phyloP scores from a whole-genome alignment of 2,113 vertebrate genomes.

The Psilopogon haemacephalus region DNA sequence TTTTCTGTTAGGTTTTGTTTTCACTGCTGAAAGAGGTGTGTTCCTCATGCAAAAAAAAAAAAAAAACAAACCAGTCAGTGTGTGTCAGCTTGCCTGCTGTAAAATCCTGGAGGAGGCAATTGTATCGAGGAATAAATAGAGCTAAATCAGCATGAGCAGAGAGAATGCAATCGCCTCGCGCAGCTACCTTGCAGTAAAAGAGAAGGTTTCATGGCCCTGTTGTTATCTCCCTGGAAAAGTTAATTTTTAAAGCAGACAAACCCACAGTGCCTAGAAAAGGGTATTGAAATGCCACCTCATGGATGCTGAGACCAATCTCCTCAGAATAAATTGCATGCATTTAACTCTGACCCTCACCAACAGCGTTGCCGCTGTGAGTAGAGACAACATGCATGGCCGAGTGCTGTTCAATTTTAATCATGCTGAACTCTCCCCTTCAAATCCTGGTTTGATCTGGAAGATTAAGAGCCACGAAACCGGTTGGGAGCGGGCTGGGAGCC shows the following conservation, averaged over 20 bases:
- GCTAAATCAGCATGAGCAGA: neutral
- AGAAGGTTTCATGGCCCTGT: neutral
- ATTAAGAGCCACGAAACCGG: neutral
- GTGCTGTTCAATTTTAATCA: neutral
- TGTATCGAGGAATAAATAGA: neutral
- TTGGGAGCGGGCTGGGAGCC: neutral
- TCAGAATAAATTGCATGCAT: neutral
- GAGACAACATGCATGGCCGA: neutral
- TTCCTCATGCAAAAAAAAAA: neutral
- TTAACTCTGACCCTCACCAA: neutral
- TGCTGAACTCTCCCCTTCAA: neutral
- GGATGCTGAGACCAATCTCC: neutral
- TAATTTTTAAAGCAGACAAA: neutral
- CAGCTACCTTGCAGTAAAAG: neutral
- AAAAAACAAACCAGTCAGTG: no score
- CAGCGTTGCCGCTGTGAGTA: neutral
- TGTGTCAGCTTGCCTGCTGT: neutral
- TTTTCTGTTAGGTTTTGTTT: neutral
- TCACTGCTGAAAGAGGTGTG: neutral
- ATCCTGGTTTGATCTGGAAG: neutral
- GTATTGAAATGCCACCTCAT: neutral
- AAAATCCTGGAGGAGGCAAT: neutral
- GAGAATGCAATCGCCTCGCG: neutral
- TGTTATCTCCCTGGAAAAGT: neutral
- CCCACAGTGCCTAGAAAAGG: neutral